These are phyloP conservation scores for Epistrophe eligans DNA, from an alignment of 2,888 invertebrate genomes.

Conservation along the genomic window DNA sequence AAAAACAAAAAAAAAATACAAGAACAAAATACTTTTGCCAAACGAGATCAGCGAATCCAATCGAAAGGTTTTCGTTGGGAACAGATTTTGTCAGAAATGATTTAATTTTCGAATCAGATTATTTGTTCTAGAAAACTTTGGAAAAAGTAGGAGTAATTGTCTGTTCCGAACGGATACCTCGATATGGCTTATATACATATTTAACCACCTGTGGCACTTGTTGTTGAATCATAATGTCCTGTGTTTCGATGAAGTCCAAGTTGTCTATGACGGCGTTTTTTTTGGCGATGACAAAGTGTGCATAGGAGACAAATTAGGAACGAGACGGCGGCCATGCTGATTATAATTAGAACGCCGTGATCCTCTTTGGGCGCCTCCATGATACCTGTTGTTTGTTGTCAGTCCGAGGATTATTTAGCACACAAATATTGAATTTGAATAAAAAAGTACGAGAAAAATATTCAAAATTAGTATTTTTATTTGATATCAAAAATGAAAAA, in stretches of 20 bases:
- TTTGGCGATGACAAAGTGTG: constrained; percentile 85
- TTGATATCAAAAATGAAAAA: neutral
- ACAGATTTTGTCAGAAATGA: too few relatives aligned
- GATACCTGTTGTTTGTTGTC: constrained; percentile 80
- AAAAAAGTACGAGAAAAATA: constrained; percentile 45
- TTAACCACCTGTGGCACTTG: constrained; percentile 83
- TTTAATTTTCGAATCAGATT: too few relatives aligned
- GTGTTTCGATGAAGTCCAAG: constrained; percentile 83
- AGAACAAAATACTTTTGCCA: too few relatives aligned
- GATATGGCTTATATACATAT: neutral
- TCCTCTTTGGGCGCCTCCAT: constrained; percentile 84
- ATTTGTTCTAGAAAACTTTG: too few relatives aligned
- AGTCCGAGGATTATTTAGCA: neutral
- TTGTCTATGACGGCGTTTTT: constrained; percentile 84
- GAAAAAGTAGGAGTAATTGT: neutral
- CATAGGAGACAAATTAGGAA: constrained; percentile 85
- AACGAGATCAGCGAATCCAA: too few relatives aligned
- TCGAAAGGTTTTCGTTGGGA: too few relatives aligned
- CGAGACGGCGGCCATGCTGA: constrained; percentile 84
- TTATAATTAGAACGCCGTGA: constrained; percentile 84
- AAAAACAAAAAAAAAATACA: too few relatives aligned
- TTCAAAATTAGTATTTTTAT: constrained; percentile 2
- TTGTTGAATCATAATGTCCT: constrained; percentile 84
- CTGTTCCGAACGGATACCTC: neutral
- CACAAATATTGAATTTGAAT: constrained; percentile 46